A percentile compares a stretch with the other conserved stretches of the same genome.
Conservation (phyloP, 1,140 invertebrate species). For the Schlechtendalia chinensis region DNA sequence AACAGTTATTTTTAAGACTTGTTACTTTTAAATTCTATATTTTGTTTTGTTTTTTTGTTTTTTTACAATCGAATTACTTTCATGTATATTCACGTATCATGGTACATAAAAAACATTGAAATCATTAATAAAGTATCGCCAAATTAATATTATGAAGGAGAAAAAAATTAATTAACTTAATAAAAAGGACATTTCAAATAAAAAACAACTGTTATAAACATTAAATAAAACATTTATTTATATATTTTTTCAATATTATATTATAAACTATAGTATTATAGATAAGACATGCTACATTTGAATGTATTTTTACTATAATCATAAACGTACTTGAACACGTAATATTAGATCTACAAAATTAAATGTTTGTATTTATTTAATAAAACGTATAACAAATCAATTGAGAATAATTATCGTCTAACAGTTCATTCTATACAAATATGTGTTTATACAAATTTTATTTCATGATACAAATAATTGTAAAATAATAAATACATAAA, state of each 20-base stretch:
- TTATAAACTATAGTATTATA: no score
- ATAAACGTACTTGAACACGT: no score
- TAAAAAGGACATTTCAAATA: neutral
- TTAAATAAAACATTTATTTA: slow-evolving; percentile 15
- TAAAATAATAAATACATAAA: no score
- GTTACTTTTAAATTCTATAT: slow-evolving; percentile 8
- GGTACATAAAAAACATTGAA: neutral
- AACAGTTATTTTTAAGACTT: slow-evolving; percentile 12
- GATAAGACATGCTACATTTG: neutral
- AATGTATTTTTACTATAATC: neutral
- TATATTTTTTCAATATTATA: neutral
- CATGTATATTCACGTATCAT: neutral
- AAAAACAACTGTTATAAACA: neutral
- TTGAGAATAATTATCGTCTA: no score
- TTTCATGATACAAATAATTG: no score
- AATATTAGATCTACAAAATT: no score
- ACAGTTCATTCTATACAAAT: no score
- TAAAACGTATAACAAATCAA: no score
- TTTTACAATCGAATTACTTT: slow-evolving; percentile 3
- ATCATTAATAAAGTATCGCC: neutral
- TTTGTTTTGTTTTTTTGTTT: no score
- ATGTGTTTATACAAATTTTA: no score
- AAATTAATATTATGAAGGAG: neutral
- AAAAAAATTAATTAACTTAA: no score
- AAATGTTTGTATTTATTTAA: no score